phyloP scores from a whole-genome alignment of 2,797 vertebrate genomes.

The Notoglanidium macrostoma region DNA sequence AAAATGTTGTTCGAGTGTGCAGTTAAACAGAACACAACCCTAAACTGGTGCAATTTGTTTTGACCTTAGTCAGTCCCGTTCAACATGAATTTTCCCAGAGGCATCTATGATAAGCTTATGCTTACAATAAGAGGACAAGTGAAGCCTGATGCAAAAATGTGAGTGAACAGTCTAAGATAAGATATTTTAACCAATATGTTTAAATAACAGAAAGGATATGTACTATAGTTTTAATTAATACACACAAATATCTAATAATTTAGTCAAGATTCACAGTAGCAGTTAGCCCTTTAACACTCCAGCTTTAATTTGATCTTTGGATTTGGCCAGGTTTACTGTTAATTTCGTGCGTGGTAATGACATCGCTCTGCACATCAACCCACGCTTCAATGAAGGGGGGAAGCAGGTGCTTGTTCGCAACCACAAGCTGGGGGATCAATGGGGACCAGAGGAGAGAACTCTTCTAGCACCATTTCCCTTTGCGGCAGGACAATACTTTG shows the following conservation, averaged over 20 bases:
- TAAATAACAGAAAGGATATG: background rate
- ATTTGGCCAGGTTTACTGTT: constrained; percentile 73
- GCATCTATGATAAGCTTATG: constrained; percentile 80
- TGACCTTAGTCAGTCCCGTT: constrained; percentile 74
- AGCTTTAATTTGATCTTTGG: background rate
- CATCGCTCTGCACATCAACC: constrained; percentile 80
- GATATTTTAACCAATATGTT: background rate
- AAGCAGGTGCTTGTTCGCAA: constrained; percentile 77
- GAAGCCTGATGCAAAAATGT: constrained; percentile 79
- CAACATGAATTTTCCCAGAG: constrained; percentile 76
- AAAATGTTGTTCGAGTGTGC: background rate
- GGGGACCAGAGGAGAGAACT: constrained; percentile 77
- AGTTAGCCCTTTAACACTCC: background rate
- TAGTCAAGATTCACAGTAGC: background rate
- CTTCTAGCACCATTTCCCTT: constrained; percentile 75
- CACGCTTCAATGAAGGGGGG: constrained; percentile 75
- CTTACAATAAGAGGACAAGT: constrained; percentile 78
- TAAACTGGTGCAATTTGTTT: constrained; percentile 14
- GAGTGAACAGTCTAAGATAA: constrained; percentile 47
- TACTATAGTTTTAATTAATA: background rate
- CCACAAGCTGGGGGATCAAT: constrained; percentile 73
- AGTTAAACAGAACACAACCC: background rate
- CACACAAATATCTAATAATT: background rate
- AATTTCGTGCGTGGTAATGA: constrained; percentile 79
- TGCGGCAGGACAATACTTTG: constrained; percentile 73